Conservation (phyloP, 1,140 invertebrate genomes). For the Drosophila arawakana region DNA sequence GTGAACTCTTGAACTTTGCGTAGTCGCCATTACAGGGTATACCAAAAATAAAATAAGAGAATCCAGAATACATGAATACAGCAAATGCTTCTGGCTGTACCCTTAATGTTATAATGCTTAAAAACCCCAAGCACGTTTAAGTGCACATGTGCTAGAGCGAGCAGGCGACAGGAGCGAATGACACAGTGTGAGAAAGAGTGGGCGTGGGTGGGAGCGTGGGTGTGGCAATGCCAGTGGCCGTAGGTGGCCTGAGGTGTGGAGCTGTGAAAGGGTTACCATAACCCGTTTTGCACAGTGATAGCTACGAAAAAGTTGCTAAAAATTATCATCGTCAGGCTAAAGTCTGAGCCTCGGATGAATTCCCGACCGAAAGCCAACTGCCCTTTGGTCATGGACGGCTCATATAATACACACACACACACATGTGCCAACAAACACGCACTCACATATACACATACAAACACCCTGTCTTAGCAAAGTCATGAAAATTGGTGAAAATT, state of each 20-base stretch:
- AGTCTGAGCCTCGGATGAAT: conserved; percentile 3
- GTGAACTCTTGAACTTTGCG: neutral
- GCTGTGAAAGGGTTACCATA: neutral
- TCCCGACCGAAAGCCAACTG: conserved; percentile 32
- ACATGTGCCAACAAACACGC: neutral
- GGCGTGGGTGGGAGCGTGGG: neutral
- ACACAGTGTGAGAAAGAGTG: neutral
- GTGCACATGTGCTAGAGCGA: conserved; percentile 52
- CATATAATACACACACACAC: neutral
- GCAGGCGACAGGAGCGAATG: neutral
- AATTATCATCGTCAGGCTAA: conserved; percentile 68
- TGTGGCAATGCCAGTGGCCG: neutral
- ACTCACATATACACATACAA: neutral
- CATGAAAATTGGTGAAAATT: conserved; percentile 61
- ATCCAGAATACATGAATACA: conserved; percentile 2
- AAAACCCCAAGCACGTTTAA: conserved; percentile 76
- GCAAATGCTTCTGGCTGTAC: conserved; percentile 52
- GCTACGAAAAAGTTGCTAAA: conserved; percentile 72
- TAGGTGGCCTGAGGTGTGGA: too few relatives aligned
- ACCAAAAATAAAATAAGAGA: conserved; percentile 25
- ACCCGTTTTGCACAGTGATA: conserved; percentile 5
- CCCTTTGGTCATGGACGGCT: conserved; percentile 17
- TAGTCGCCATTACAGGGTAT: conserved; percentile 30
- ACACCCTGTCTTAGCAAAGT: neutral
- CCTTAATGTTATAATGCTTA: conserved; percentile 71